Percentiles rank a stretch among this genome's conserved stretches.
These are phyloP conservation scores for Cheilosia variabilis DNA, from an alignment of 2,888 invertebrate genomes.

Conservation along the genomic window DNA sequence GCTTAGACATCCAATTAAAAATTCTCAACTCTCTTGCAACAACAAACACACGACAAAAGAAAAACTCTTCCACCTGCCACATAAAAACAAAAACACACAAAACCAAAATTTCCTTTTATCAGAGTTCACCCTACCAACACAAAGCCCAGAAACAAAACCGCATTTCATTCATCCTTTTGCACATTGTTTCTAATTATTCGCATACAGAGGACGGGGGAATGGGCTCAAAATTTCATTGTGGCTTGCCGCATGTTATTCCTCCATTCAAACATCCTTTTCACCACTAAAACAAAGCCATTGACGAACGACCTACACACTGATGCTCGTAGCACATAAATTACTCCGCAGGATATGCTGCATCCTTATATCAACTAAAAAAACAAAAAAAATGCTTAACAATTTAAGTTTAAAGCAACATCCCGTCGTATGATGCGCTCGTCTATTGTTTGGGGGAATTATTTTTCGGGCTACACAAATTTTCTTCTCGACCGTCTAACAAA, in stretches of 20 bases:
- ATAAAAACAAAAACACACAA: neutral
- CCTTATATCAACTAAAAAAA: neutral
- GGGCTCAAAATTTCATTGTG: slow-evolving; percentile 54
- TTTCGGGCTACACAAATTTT: slow-evolving; percentile 15
- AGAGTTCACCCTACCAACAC: neutral
- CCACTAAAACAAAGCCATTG: neutral
- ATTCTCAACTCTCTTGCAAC: too few relatives aligned
- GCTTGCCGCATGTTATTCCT: slow-evolving; percentile 31
- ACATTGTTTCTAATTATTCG: slow-evolving; percentile 43
- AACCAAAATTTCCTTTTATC: neutral
- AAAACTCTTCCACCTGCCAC: neutral
- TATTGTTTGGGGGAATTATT: slow-evolving; percentile 40
- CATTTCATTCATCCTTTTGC: slow-evolving; percentile 32
- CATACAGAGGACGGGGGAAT: neutral
- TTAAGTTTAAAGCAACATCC: slow-evolving; percentile 4
- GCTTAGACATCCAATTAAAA: too few relatives aligned
- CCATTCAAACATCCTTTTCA: slow-evolving; percentile 1
- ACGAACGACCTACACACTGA: neutral
- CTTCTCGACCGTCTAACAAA: slow-evolving; percentile 37
- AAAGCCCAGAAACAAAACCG: slow-evolving; percentile 24
- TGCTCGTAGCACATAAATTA: neutral
- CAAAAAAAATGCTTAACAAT: slow-evolving; percentile 6
- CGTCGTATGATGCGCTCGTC: slow-evolving; percentile 4
- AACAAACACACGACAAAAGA: too few relatives aligned
- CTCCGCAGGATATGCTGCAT: neutral